These are phyloP conservation scores for Hydrolagus affinis DNA, from an alignment of 2,113 vertebrate genomes.

Conservation along the genomic window DNA sequence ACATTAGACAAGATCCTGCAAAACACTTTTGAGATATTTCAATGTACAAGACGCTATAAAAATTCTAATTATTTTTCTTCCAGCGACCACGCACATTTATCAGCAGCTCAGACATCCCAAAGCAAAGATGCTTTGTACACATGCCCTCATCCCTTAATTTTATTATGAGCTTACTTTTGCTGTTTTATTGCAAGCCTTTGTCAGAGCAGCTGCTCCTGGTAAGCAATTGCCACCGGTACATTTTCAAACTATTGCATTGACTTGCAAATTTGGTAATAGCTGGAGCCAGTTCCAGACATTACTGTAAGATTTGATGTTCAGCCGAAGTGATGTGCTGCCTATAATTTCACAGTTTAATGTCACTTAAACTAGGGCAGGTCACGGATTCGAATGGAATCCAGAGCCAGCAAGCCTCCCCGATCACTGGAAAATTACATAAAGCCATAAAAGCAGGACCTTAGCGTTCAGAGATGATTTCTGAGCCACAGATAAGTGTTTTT, in stretches of 20 bases:
- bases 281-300: conserved; percentile 7
- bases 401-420: neutral
- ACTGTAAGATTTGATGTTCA: conserved; percentile 14
- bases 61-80: too few species aligned
- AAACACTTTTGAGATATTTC: too few species aligned
- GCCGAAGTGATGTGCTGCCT: conserved; percentile 8
- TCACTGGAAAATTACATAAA: neutral
- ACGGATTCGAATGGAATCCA: neutral
- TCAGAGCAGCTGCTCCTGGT: conserved; percentile 24
- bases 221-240: neutral
- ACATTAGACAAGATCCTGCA: too few species aligned
- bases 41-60: too few species aligned
- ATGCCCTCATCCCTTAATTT: conserved; percentile 10
- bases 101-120: neutral
- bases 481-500: neutral
- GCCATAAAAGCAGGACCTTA: neutral
- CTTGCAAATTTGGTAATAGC: conserved; percentile 4
- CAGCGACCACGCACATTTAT: neutral
- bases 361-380: neutral
- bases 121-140: neutral
- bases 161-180: conserved; percentile 18
- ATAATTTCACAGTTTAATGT: conserved; percentile 17
- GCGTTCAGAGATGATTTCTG: neutral
- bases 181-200: conserved; percentile 21
- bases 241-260: conserved; percentile 22